Evolutionary conservation across 2,113 vertebrate genomes (phyloP).

Genomic region (Paramormyrops kingsleyae): DNA sequence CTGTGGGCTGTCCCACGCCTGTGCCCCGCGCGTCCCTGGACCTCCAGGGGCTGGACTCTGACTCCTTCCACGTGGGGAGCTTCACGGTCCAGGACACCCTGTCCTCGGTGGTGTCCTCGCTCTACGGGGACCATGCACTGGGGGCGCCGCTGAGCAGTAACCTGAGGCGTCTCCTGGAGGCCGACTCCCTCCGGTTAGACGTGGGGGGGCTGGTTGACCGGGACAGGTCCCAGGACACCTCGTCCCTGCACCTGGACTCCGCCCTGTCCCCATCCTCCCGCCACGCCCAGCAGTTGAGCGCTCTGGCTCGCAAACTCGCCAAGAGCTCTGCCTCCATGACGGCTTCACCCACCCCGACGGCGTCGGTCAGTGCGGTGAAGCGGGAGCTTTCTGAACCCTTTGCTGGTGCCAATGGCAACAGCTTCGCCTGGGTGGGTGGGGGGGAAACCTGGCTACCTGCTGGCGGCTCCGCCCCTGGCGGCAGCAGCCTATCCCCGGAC

Average conservation of each 20-base stretch:
- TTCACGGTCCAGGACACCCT: slow-evolving; percentile 75
- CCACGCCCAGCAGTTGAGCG: slow-evolving; percentile 73
- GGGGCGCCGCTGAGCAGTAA: slow-evolving; percentile 90
- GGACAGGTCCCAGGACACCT: slow-evolving; percentile 58
- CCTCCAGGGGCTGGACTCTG: slow-evolving; percentile 73
- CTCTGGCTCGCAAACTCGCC: slow-evolving; percentile 72
- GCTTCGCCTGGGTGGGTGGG: slow-evolving; percentile 65
- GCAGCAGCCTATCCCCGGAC: slow-evolving; percentile 63
- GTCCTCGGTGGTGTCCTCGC: slow-evolving; percentile 63
- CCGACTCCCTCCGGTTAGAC: slow-evolving; percentile 71
- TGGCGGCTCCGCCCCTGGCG: slow-evolving; percentile 58
- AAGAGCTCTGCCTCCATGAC: slow-evolving; percentile 44
- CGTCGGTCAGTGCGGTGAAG: not conserved
- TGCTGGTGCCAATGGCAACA: slow-evolving; percentile 52
- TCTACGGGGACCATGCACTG: slow-evolving; percentile 64
- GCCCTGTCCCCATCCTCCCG: slow-evolving; percentile 66
- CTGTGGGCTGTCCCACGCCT: slow-evolving; percentile 82
- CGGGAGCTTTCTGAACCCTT: slow-evolving; percentile 20
- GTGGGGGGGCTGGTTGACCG: slow-evolving; percentile 51
- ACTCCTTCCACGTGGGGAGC: slow-evolving; percentile 53
- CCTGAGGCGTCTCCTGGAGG: slow-evolving; percentile 85
- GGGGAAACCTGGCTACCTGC: slow-evolving; percentile 74
- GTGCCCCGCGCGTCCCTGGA: slow-evolving; percentile 77
- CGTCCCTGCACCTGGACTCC: slow-evolving; percentile 45
- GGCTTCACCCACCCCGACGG: not conserved